A percentile compares a stretch with the other conserved stretches of the same genome.
These are phyloP conservation scores for Pammene fasciana DNA, from an alignment of 2,888 invertebrate genomes.

Conservation along the genomic window DNA sequence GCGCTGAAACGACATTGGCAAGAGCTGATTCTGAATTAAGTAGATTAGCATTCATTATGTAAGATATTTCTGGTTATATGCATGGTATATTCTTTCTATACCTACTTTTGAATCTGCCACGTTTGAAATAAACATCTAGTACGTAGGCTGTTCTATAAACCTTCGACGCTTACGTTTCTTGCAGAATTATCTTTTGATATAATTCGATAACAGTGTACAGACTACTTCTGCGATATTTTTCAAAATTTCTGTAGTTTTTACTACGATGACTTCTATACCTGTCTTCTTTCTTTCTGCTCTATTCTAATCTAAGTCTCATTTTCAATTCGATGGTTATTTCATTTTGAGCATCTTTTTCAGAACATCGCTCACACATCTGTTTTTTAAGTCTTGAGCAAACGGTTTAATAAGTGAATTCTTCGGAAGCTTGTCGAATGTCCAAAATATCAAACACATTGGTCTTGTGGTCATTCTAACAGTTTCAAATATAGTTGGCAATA, in stretches of 20 bases:
- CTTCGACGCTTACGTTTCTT: slow-evolving; percentile 68
- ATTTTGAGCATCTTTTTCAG: slow-evolving; percentile 35
- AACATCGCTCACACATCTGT: slow-evolving; percentile 32
- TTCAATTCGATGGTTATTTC: slow-evolving; percentile 65
- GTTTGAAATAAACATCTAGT: slow-evolving; percentile 46
- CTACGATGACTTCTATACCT: slow-evolving; percentile 54
- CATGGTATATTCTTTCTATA: slow-evolving; percentile 55
- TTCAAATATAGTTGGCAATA: slow-evolving; percentile 35
- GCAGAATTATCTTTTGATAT: slow-evolving; percentile 59
- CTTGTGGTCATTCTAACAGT: slow-evolving; percentile 27
- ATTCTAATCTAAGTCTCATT: slow-evolving; percentile 72
- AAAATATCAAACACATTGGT: slow-evolving; percentile 1
- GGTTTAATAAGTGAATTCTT: slow-evolving; percentile 13
- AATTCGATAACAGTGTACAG: slow-evolving; percentile 58
- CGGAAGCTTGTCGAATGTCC: slow-evolving; percentile 33
- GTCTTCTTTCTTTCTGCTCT: slow-evolving; percentile 55
- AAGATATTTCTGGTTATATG: slow-evolving; percentile 62
- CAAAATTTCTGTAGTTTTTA: slow-evolving; percentile 46
- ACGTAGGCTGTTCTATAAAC: slow-evolving; percentile 52
- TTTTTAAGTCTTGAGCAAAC: slow-evolving; percentile 28
- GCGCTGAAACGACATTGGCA: slow-evolving; percentile 43
- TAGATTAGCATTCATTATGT: slow-evolving; percentile 45
- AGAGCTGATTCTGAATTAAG: slow-evolving; percentile 44
- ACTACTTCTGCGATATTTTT: slow-evolving; percentile 53
- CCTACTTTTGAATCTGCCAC: slow-evolving; percentile 51